These are phyloP conservation scores for Lordiphosa mommai DNA, from an alignment of 1,140 invertebrate species.

Conservation along the genomic window DNA sequence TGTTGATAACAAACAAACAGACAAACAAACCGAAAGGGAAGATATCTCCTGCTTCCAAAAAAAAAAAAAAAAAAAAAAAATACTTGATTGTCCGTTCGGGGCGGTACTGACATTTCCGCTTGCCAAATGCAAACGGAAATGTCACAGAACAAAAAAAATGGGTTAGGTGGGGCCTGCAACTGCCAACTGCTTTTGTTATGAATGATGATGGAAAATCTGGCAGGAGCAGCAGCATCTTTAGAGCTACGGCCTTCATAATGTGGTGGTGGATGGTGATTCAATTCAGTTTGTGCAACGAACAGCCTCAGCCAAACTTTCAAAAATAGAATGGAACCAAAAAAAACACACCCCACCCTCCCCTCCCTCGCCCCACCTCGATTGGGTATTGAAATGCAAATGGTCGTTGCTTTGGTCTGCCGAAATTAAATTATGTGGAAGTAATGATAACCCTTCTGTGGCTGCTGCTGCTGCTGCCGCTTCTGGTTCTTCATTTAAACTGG, in stretches of 20 bases:
- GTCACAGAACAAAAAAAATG: slow-evolving; percentile 56
- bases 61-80: not conserved
- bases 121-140: slow-evolving; percentile 76
- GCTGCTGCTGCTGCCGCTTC: not conserved
- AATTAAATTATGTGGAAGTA: slow-evolving; percentile 79
- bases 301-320: slow-evolving; percentile 65
- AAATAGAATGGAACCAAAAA: slow-evolving; percentile 29
- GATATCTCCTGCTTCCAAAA: slow-evolving; percentile 36
- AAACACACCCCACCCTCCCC: not conserved
- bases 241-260: slow-evolving; percentile 6
- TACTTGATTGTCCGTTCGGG: slow-evolving; percentile 62
- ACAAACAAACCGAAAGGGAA: slow-evolving; percentile 17
- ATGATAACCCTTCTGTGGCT: slow-evolving; percentile 73
- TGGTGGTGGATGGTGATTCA: slow-evolving; percentile 49
- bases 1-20: slow-evolving; percentile 41
- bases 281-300: slow-evolving; percentile 75
- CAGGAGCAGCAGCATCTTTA: slow-evolving; percentile 51
- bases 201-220: slow-evolving; percentile 75
- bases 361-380: slow-evolving; percentile 26
- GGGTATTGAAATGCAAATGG: slow-evolving; percentile 76
- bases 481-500: slow-evolving; percentile 50
- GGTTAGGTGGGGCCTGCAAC: slow-evolving; percentile 49
- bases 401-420: slow-evolving; percentile 63
- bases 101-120: slow-evolving; percentile 67
- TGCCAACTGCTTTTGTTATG: slow-evolving; percentile 76